A percentile compares a stretch with the other conserved stretches of the same genome.
Evolutionary conservation across 2,797 vertebrate species (phyloP).

Genomic region (Pristis pectinata): DNA sequence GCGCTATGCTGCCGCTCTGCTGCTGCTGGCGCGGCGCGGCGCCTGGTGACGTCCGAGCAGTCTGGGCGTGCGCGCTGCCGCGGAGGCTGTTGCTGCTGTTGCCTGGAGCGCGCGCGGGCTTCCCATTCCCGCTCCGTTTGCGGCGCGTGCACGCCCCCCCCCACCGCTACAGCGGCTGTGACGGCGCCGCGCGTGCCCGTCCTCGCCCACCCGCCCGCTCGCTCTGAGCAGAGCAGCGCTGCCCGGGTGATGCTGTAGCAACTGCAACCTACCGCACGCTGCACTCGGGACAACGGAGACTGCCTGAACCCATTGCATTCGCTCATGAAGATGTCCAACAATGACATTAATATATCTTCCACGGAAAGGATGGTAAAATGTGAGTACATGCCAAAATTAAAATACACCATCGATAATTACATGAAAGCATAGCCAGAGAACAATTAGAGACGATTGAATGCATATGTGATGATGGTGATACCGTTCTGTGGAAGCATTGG

Average conservation of each 20-base stretch:
- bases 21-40: constrained; percentile 49
- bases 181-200: background rate
- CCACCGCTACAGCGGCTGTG: too few relatives aligned
- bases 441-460: constrained; percentile 1
- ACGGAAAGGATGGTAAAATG: constrained; percentile 66
- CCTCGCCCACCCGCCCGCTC: background rate
- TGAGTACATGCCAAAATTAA: constrained; percentile 49
- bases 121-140: constrained; percentile 39
- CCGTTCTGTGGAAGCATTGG: constrained; percentile 3
- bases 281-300: constrained; percentile 19
- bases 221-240: background rate
- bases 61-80: constrained; percentile 47
- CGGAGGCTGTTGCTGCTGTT: constrained; percentile 50
- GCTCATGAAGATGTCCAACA: constrained; percentile 70
- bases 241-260: constrained; percentile 25
- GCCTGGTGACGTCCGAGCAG: constrained; percentile 6
- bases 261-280: constrained; percentile 5
- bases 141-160: background rate
- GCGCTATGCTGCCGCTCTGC: constrained; percentile 53
- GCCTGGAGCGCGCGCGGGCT: background rate
- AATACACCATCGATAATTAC: background rate
- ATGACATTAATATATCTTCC: constrained; percentile 63
- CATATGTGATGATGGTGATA: constrained; percentile 6
- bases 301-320: constrained; percentile 48
- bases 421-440: background rate